Conservation (phyloP, 2,113 vertebrate species). For the Tragelaphus scriptus region DNA sequence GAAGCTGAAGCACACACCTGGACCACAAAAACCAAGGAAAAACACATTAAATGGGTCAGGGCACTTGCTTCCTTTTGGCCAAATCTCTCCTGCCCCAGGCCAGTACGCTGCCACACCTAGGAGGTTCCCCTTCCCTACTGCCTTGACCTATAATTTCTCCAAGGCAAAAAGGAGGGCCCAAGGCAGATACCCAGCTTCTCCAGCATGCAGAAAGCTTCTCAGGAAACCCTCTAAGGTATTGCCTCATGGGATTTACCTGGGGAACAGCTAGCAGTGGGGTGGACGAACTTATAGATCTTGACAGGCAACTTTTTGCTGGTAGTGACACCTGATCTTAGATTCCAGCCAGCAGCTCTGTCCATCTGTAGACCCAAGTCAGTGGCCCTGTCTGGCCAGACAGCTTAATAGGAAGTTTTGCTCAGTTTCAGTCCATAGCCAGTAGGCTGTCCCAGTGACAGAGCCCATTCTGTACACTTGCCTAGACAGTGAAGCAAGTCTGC, state of each 20-base stretch:
- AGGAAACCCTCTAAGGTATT: background rate
- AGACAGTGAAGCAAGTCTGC: background rate
- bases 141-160: background rate
- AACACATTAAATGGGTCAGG: background rate
- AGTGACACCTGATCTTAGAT: background rate
- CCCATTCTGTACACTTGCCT: background rate
- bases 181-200: background rate
- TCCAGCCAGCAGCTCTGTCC: background rate
- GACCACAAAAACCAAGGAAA: background rate
- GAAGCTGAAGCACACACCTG: background rate
- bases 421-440: background rate
- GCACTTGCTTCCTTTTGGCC: background rate
- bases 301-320: background rate
- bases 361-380: background rate
- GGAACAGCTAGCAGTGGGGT: background rate
- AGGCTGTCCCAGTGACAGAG: background rate
- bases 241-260: background rate
- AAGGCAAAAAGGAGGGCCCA: background rate
- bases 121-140: fast-evolving
- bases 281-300: background rate
- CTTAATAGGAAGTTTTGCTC: background rate
- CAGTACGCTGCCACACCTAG: background rate
- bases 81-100: background rate
- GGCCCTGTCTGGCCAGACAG: background rate
- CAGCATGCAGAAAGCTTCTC: background rate